phyloP scores from a whole-genome alignment of 2,888 invertebrate species.

The Drosophila silvestris region DNA sequence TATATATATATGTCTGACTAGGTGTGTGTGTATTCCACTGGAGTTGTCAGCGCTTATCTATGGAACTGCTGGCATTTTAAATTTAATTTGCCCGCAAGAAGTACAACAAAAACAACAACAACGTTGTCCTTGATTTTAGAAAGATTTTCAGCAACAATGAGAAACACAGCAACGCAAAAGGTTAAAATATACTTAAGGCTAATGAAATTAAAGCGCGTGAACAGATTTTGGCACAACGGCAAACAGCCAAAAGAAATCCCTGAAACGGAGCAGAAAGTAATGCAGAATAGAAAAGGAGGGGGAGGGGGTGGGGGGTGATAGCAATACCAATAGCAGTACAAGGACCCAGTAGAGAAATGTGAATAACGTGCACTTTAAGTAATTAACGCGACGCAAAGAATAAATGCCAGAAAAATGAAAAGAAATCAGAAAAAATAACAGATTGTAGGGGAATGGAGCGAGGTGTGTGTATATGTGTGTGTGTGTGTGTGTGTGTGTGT shows the following conservation, averaged over 20 bases:
- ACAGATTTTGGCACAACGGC: slow-evolving; percentile 42
- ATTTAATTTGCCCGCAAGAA: slow-evolving; percentile 62
- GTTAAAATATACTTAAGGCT: slow-evolving; percentile 57
- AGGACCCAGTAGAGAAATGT: slow-evolving; percentile 10
- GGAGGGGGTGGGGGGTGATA: not conserved
- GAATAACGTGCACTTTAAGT: slow-evolving; percentile 70
- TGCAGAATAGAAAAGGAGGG: not conserved
- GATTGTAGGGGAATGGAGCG: not conserved
- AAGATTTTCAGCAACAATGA: slow-evolving; percentile 20
- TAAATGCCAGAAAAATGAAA: slow-evolving; percentile 3
- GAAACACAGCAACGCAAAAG: slow-evolving; percentile 28
- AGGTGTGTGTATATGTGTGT: not conserved
- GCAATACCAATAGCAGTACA: not conserved
- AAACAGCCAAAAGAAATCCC: slow-evolving; percentile 19
- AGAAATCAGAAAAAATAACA: not conserved
- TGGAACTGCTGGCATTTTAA: slow-evolving; percentile 57
- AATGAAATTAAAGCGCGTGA: slow-evolving; percentile 73
- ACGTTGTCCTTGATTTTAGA: slow-evolving; percentile 18
- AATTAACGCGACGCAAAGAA: slow-evolving; percentile 56
- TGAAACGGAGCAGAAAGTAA: not conserved
- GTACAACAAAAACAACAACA: slow-evolving; percentile 7
- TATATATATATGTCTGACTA: slow-evolving; percentile 2
- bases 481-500: not conserved
- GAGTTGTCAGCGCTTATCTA: slow-evolving; percentile 38
- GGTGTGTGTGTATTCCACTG: slow-evolving; percentile 1